Percentiles rank a stretch among this genome's conserved stretches.
phyloP scores from a whole-genome alignment of 2,888 invertebrate genomes.

The Copidosoma aretas region DNA sequence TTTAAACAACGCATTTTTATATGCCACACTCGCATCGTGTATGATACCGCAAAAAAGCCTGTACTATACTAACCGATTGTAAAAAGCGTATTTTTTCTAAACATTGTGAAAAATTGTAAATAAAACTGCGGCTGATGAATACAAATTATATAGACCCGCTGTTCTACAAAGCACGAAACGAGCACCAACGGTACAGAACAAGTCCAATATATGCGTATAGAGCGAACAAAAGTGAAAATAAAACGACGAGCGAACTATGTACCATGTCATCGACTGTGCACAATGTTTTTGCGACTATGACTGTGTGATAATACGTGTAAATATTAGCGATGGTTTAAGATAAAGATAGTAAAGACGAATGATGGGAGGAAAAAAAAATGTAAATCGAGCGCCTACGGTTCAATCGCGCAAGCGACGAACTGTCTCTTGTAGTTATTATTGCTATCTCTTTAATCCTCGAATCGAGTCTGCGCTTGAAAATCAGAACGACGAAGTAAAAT shows the following conservation, averaged over 20 bases:
- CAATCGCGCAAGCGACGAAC: conserved; percentile 47
- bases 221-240: neutral
- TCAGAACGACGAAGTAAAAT: too few species aligned
- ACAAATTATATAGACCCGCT: too few species aligned
- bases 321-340: conserved; percentile 46
- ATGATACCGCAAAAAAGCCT: too few species aligned
- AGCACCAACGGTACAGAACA: too few species aligned
- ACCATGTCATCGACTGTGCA: conserved; percentile 26
- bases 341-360: neutral
- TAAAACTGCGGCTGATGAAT: conserved; percentile 1
- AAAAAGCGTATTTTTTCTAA: conserved; percentile 29
- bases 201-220: too few species aligned
- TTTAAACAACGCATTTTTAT: neutral
- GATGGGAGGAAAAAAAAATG: neutral
- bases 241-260: conserved; percentile 16
- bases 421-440: conserved; percentile 27
- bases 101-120: conserved; percentile 36
- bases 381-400: conserved; percentile 48
- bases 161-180: too few species aligned
- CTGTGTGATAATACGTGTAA: conserved; percentile 58
- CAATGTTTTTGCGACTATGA: conserved; percentile 45
- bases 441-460: conserved; percentile 1
- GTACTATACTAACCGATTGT: too few species aligned
- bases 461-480: too few species aligned
- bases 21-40: too few species aligned